Conservation (phyloP, 1,140 invertebrate species). For the Wiebesia pumilae region DNA sequence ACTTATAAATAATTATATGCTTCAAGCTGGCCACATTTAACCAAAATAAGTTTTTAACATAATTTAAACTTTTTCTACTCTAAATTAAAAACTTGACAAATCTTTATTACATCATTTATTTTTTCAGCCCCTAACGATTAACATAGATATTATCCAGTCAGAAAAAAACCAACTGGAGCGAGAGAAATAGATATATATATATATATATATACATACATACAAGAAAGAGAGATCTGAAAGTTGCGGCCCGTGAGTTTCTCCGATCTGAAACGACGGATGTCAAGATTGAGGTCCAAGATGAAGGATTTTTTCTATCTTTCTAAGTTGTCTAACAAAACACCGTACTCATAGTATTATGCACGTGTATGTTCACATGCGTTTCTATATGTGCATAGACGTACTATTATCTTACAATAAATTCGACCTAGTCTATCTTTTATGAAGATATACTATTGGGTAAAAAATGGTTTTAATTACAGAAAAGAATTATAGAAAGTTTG, state of each 20-base stretch:
- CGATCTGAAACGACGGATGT: constrained; percentile 3
- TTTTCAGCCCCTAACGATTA: no score
- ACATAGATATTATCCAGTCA: no score
- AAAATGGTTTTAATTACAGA: neutral
- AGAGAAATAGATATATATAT: neutral
- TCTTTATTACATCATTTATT: no score
- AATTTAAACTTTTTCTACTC: no score
- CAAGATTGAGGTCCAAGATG: constrained; percentile 12
- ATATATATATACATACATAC: no score
- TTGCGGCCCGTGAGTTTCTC: neutral
- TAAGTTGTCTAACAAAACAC: neutral
- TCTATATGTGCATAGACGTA: neutral
- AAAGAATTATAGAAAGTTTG: neutral
- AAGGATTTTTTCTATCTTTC: neutral
- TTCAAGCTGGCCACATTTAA: no score
- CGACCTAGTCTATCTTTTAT: constrained; percentile 3
- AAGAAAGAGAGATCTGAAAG: constrained; percentile 1
- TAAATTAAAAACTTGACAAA: no score
- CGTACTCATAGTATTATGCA: neutral
- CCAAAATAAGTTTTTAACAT: no score
- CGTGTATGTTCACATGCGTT: neutral
- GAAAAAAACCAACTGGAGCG: neutral
- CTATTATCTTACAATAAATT: neutral
- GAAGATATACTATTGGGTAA: neutral
- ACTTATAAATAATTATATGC: no score